These are phyloP conservation scores for Pseudochirops corinnae DNA, from an alignment of 2,797 vertebrate species.

Conservation along the genomic window DNA sequence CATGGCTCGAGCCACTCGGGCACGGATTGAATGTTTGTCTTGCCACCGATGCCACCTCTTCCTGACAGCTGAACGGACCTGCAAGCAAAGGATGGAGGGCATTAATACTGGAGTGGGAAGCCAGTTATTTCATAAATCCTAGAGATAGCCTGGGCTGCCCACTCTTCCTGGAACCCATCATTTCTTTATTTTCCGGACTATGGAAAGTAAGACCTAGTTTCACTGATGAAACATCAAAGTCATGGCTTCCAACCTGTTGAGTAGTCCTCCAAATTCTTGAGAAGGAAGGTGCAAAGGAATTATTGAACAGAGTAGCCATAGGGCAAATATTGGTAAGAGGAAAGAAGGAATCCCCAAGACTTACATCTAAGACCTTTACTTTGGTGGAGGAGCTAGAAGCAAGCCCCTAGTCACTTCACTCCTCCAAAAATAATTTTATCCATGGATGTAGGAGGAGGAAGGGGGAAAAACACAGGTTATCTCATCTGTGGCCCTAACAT, in stretches of 20 bases:
- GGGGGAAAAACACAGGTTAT: background rate
- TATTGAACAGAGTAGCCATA: background rate
- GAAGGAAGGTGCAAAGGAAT: background rate
- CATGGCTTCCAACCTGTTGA: background rate
- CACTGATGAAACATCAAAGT: background rate
- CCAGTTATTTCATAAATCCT: background rate
- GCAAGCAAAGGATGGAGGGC: background rate
- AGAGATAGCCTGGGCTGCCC: background rate
- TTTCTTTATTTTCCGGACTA: background rate
- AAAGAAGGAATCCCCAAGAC: background rate
- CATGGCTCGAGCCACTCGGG: slow-evolving; percentile 91
- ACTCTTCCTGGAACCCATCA: background rate
- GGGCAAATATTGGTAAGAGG: background rate
- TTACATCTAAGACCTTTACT: background rate
- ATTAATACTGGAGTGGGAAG: fast-evolving
- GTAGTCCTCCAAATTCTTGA: background rate
- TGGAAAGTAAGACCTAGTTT: background rate
- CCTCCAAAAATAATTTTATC: background rate
- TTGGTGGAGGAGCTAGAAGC: background rate
- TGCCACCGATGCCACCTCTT: slow-evolving; percentile 96
- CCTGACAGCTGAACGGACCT: slow-evolving; percentile 93
- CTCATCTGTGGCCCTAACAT: background rate
- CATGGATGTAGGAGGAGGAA: background rate
- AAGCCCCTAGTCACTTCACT: background rate
- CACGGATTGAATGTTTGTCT: slow-evolving; percentile 94